Conservation (phyloP, 2,113 vertebrate species). For the Gadus chalcogrammus region DNA sequence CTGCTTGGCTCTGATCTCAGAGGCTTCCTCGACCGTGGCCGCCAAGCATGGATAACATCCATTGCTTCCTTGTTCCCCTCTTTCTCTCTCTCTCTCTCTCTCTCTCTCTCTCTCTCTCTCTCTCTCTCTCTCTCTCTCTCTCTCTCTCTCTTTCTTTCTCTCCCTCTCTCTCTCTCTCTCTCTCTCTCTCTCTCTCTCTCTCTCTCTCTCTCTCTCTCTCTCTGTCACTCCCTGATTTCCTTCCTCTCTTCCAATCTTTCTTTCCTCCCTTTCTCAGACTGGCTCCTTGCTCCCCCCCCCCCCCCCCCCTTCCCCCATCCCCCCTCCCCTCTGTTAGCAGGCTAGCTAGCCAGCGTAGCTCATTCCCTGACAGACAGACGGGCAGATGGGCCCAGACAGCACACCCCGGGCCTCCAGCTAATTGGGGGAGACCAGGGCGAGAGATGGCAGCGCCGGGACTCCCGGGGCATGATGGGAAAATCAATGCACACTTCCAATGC, state of each 20-base stretch:
- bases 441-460: conserved; percentile 60
- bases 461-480: conserved; percentile 65
- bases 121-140: conserved; percentile 1
- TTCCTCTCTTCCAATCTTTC: conserved; percentile 22
- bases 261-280: too few species aligned
- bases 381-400: conserved; percentile 70
- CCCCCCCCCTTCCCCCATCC: not conserved
- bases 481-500: conserved; percentile 61
- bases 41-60: conserved; percentile 59
- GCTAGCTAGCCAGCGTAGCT: conserved; percentile 42
- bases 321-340: too few species aligned
- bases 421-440: conserved; percentile 70
- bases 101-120: conserved; percentile 4
- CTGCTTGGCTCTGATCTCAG: too few species aligned
- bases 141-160: conserved; percentile 13
- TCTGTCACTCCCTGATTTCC: conserved; percentile 18
- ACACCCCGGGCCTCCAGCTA: conserved; percentile 66
- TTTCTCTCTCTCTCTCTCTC: conserved; percentile 36
- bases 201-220: conserved; percentile 1
- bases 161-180: conserved; percentile 17
- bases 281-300: not conserved
- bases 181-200: conserved; percentile 1
- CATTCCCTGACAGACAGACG: conserved; percentile 67
- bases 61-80: conserved; percentile 40
- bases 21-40: conserved; percentile 15